Evolutionary conservation across 2,888 invertebrate genomes (phyloP), one percentile per base, ranked within the genome.

Genomic region (Dione juno): DNA sequence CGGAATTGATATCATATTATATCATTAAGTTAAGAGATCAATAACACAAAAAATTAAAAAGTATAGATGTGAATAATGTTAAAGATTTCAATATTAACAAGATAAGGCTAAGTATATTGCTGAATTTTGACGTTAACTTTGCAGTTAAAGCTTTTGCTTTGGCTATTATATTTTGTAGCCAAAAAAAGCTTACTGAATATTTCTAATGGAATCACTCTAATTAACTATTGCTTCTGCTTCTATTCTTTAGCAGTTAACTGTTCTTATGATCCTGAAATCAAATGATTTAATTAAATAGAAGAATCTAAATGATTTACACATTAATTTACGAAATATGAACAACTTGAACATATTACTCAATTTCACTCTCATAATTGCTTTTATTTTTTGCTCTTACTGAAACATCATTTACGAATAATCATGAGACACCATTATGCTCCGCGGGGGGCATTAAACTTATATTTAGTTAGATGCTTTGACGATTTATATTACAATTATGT

Each of bases 251-350:
- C 92, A 92, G 75, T 90, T 92, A 71, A 91, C 92, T 48, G 88
- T 87, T 75, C 90, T 81, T 57, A 90, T 79, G 76, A 90, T 89
- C 53, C 92, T 92, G 89, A 66, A 78, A 78, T 74, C 75, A 72
- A 2, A 28, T 5, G 76, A 69, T 74, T 71, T 66, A 53, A 67
- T 41, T 41, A 43, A 48, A 57, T n/a, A 48, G 8, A 59, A 3
- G 10, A 52, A 41, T 11, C 28, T 28, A 28, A 28, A 28, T n/a
- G n/a, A n/a, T n/a, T 37, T 28, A 63, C 13, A 59, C 57, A 28
- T 3, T 28, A 28, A 28, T 28, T 28, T 28, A 5, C 28, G 5
- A 28, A 28, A 28, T 28, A 28, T 28, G 28, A 28, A 28, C 5
- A n/a, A 28, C 28, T 28, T 28, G 28, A 28, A 28, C 28, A 28